Evolutionary conservation across 2,113 vertebrate genomes (phyloP).

Genomic region (Corynorhinus townsendii): DNA sequence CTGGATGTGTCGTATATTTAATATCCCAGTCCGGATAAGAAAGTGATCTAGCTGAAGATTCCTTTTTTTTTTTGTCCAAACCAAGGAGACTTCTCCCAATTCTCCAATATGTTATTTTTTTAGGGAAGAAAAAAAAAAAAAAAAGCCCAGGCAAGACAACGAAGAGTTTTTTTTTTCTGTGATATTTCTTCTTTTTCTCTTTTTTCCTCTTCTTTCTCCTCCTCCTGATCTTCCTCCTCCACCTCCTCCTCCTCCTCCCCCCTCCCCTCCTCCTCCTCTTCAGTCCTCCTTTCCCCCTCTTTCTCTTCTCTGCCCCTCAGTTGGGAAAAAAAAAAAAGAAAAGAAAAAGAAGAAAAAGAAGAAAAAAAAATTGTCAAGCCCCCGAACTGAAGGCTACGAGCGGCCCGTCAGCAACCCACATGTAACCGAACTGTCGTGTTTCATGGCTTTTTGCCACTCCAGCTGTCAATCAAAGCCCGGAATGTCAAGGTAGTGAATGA

Average conservation of each 20-base stretch:
- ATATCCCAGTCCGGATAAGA: constrained; percentile 95
- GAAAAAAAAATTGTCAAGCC: constrained; percentile 86
- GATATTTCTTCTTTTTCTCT: constrained; percentile 83
- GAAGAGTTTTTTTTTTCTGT: constrained; percentile 88
- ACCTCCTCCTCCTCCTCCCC: constrained; percentile 51
- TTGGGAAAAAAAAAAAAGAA: constrained; percentile 67
- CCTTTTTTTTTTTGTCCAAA: constrained; percentile 82
- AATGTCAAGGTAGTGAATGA: constrained; percentile 99
- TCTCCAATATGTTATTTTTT: constrained; percentile 85
- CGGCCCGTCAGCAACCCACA: constrained; percentile 99
- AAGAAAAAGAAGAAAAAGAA: constrained; percentile 69
- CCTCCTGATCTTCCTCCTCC: constrained; percentile 79
- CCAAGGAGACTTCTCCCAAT: constrained; percentile 92
- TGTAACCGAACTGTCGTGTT: constrained; percentile 99
- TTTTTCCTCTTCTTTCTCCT: constrained; percentile 77
- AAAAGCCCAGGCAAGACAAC: constrained; percentile 78
- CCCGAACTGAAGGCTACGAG: constrained; percentile 96
- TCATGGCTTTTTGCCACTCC: constrained; percentile 99
- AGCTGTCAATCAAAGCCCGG: constrained; percentile 99
- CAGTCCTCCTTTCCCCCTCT: constrained; percentile 61
- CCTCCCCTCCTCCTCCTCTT: constrained; percentile 45
- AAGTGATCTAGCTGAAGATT: constrained; percentile 94
- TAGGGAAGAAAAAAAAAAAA: neutral
- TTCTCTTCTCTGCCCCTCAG: constrained; percentile 67
- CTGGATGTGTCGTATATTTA: constrained; percentile 98